A percentile compares a stretch with the other conserved stretches of the same genome.
Conservation (phyloP, 2,797 vertebrate species). For the Euphonia xanthogaster region DNA sequence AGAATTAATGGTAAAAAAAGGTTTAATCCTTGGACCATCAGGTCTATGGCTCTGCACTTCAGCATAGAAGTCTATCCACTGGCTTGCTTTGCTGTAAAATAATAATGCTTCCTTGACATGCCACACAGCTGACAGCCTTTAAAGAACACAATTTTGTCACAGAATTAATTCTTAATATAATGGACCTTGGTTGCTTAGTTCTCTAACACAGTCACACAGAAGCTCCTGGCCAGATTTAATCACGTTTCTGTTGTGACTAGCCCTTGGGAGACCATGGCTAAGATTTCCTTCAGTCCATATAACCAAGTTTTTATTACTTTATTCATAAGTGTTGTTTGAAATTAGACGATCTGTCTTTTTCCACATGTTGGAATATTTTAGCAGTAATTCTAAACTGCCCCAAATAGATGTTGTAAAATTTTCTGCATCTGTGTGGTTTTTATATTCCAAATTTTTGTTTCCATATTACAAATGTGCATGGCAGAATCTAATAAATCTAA, state of each 20-base stretch:
- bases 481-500: constrained; percentile 20
- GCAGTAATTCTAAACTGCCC: constrained; percentile 10
- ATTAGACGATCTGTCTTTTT: constrained; percentile 7
- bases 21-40: not conserved
- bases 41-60: not conserved
- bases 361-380: not conserved
- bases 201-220: not conserved
- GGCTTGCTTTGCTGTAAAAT: not conserved
- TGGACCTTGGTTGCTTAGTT: not conserved
- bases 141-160: not conserved
- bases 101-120: not conserved
- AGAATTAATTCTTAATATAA: not conserved
- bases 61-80: not conserved
- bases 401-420: not conserved
- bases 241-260: not conserved
- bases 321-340: not conserved
- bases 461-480: not conserved
- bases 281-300: not conserved
- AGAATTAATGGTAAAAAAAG: not conserved
- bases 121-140: not conserved
- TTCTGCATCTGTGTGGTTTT: constrained; percentile 12
- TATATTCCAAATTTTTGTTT: not conserved
- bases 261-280: not conserved
- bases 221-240: not conserved
- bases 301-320: not conserved